phyloP scores from a whole-genome alignment of 2,797 vertebrate genomes.

The Pseudomugil gertrudae region DNA sequence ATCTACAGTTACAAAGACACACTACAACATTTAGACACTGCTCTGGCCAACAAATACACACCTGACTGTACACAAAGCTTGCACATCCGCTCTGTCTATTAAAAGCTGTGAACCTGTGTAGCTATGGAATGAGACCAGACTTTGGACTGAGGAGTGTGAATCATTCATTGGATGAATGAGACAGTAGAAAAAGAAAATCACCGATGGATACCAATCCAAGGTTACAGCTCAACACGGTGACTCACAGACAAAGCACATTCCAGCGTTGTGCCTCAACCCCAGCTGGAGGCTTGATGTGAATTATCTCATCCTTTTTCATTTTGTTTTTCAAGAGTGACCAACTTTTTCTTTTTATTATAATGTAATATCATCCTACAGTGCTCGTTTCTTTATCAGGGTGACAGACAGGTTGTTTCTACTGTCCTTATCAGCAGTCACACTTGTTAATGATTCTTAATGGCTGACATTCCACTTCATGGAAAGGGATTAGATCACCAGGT shows the following conservation, averaged over 20 bases:
- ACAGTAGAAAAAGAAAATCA: conserved; percentile 21
- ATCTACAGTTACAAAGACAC: not conserved
- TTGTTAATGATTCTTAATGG: conserved; percentile 24
- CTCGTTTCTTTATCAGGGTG: not conserved
- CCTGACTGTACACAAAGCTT: not conserved
- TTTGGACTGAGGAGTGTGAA: conserved; percentile 34
- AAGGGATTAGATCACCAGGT: conserved; percentile 41
- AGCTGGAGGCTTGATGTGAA: conserved; percentile 51
- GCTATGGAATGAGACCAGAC: conserved; percentile 38
- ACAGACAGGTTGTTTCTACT: not conserved
- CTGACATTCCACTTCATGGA: conserved; percentile 31
- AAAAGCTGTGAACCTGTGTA: conserved; percentile 29
- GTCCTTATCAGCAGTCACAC: conserved; percentile 4
- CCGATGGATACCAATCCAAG: conserved; percentile 40
- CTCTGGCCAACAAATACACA: conserved; percentile 3
- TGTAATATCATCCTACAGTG: not conserved
- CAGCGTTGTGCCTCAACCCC: conserved; percentile 46
- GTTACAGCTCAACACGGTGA: conserved; percentile 58
- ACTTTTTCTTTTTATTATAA: conserved; percentile 1
- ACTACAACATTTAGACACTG: conserved; percentile 4
- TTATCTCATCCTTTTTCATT: conserved; percentile 1
- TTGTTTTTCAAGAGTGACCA: conserved; percentile 8
- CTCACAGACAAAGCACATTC: conserved; percentile 74
- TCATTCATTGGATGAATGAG: conserved; percentile 59
- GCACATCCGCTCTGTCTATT: conserved; percentile 6